These are phyloP conservation scores for Caenorhabditis panamensis DNA, from an alignment of 2,888 invertebrate species.

Conservation along the genomic window DNA sequence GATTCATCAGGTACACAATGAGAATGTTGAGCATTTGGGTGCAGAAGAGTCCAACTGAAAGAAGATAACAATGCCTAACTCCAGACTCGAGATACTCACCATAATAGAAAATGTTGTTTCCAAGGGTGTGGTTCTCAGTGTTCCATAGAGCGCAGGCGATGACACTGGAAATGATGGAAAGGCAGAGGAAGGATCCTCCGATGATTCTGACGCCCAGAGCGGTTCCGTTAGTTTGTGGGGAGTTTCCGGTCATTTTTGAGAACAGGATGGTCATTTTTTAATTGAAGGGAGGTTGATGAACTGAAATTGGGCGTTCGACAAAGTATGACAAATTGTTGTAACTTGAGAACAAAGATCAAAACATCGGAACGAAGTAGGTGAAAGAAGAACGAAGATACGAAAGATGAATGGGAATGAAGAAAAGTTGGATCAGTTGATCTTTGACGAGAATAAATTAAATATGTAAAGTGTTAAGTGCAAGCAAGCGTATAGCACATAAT, in stretches of 20 bases:
- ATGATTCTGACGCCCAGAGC: conserved; percentile 61
- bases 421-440: not conserved
- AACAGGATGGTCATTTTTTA: conserved; percentile 53
- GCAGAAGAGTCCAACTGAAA: conserved; percentile 54
- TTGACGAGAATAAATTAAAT: conserved; percentile 9
- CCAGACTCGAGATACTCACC: conserved; percentile 21
- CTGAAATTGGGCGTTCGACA: not conserved
- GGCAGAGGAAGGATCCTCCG: conserved; percentile 60
- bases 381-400: not conserved
- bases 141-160: conserved; percentile 64
- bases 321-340: not conserved
- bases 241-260: conserved; percentile 59
- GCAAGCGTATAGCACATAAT: not conserved
- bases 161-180: conserved; percentile 60
- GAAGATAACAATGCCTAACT: not conserved
- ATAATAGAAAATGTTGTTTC: conserved; percentile 56
- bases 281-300: not conserved
- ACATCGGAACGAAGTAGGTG: too few relatives aligned
- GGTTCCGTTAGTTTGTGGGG: conserved; percentile 62
- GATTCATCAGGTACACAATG: conserved; percentile 62
- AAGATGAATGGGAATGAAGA: not conserved
- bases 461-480: not conserved
- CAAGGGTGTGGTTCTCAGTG: conserved; percentile 47
- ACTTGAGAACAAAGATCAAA: too few relatives aligned
- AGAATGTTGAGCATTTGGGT: conserved; percentile 59